Evolutionary conservation across 2,888 invertebrate species (phyloP).

Genomic region (Tetanocera ferruginea): DNA sequence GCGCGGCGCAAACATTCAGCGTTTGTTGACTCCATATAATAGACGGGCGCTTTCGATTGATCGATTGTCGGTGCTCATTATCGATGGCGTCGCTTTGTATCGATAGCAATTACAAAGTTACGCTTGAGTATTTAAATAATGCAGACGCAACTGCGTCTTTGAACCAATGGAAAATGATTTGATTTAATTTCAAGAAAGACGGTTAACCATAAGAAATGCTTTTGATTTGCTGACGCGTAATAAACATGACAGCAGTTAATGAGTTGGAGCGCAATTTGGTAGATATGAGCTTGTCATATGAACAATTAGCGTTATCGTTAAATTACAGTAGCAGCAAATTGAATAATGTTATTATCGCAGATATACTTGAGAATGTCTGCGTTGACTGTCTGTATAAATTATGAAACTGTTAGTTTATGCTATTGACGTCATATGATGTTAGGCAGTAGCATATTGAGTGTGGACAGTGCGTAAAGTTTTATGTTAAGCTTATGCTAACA

Average conservation of each 20-base stretch:
- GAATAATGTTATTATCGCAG: background rate
- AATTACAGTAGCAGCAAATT: slow-evolving; percentile 19
- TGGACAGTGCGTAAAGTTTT: no score
- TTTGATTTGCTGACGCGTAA: background rate
- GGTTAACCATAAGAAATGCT: background rate
- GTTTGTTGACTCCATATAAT: slow-evolving; percentile 43
- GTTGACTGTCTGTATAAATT: no score
- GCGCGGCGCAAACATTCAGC: background rate
- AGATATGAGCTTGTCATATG: slow-evolving; percentile 3
- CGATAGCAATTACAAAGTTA: slow-evolving; percentile 36
- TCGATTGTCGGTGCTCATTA: background rate
- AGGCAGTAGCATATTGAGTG: no score
- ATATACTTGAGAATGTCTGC: no score
- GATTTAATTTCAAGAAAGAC: slow-evolving; percentile 9
- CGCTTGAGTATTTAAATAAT: slow-evolving; percentile 58
- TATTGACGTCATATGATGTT: no score
- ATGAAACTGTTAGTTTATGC: no score
- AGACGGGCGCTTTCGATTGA: slow-evolving; percentile 14
- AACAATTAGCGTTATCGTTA: slow-evolving; percentile 33
- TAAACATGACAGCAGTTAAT: background rate
- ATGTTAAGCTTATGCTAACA: no score
- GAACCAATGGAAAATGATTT: background rate
- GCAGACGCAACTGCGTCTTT: slow-evolving; percentile 46
- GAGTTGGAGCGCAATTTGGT: background rate
- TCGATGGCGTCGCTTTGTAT: slow-evolving; percentile 22